Conservation (phyloP, 2,113 vertebrate species). For the Brienomyrus longianalis region DNA sequence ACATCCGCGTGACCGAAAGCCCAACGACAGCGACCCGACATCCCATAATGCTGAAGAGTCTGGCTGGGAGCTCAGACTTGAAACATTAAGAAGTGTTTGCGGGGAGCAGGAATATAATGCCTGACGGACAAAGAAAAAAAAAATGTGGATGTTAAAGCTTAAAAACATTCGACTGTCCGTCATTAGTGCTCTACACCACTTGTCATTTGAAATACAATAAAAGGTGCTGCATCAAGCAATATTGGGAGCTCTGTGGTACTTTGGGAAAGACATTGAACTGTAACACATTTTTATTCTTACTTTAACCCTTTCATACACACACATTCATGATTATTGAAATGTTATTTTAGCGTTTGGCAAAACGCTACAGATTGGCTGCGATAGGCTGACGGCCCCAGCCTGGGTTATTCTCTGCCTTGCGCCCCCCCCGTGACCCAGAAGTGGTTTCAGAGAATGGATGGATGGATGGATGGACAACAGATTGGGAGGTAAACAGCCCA, state of each 20-base stretch:
- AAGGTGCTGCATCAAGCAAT: not conserved
- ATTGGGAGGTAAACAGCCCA: not conserved
- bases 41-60: not conserved
- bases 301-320: not conserved
- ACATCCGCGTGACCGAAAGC: not conserved
- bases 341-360: not conserved
- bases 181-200: not conserved
- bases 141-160: not conserved
- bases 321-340: not conserved
- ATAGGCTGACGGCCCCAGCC: no score
- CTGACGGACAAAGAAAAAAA: not conserved
- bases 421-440: no score
- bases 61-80: not conserved
- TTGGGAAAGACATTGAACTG: not conserved
- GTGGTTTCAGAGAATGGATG: no score
- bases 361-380: no score
- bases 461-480: no score
- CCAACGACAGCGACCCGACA: not conserved
- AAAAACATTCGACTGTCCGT: not conserved
- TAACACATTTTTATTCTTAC: not conserved
- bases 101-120: not conserved
- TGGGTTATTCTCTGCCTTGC: no score
- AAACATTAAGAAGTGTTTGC: not conserved
- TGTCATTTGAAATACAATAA: not conserved
- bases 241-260: not conserved